Conservation (phyloP, 1,140 invertebrate genomes). For the Hycleus phaleratus region DNA sequence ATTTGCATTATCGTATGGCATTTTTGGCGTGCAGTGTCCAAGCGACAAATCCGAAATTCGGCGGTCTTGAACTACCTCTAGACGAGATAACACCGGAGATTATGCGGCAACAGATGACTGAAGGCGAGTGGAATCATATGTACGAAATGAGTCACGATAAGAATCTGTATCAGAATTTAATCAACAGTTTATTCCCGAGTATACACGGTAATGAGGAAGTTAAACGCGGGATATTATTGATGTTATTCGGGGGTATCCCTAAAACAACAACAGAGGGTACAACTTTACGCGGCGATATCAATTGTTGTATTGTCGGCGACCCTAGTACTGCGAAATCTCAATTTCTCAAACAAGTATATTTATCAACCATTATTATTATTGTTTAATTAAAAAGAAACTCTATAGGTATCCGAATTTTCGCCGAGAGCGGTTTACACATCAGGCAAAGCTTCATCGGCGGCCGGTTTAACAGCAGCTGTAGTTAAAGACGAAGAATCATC, state of each 20-base stretch:
- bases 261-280: slow-evolving; percentile 91
- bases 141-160: slow-evolving; percentile 95
- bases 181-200: slow-evolving; percentile 89
- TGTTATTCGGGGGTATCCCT: slow-evolving; percentile 96
- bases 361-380: too few species aligned
- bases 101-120: slow-evolving; percentile 91
- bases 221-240: slow-evolving; percentile 88
- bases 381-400: too few species aligned
- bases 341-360: slow-evolving; percentile 78
- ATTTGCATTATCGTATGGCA: slow-evolving; percentile 90
- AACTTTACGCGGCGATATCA: slow-evolving; percentile 90
- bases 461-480: slow-evolving; percentile 96
- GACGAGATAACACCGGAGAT: slow-evolving; percentile 84
- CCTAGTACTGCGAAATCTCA: slow-evolving; percentile 98
- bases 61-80: slow-evolving; percentile 64
- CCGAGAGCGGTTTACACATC: slow-evolving; percentile 97
- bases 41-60: slow-evolving; percentile 76
- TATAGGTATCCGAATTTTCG: slow-evolving; percentile 69
- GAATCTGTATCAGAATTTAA: slow-evolving; percentile 88
- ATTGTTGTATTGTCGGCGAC: slow-evolving; percentile 97
- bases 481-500: slow-evolving; percentile 95
- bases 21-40: slow-evolving; percentile 92
- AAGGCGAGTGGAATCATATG: slow-evolving; percentile 90
- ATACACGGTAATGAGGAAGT: slow-evolving; percentile 98
- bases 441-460: slow-evolving; percentile 95